Evolutionary conservation across 2,888 invertebrate genomes (phyloP).

Genomic region (Dexiosoma caninum): DNA sequence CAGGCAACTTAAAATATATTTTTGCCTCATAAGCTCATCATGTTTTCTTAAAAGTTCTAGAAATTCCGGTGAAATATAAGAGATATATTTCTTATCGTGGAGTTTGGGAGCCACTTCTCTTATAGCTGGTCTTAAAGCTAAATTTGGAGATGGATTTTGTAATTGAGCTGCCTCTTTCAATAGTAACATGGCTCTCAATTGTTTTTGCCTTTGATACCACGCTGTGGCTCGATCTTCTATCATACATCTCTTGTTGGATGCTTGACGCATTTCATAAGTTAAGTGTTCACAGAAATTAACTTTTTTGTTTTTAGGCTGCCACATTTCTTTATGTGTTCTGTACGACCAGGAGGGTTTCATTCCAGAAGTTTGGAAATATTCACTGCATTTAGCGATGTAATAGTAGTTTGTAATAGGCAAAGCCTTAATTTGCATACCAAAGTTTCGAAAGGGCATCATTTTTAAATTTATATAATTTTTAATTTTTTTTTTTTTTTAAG

Average conservation of each 20-base stretch:
- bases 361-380: slow-evolving; percentile 4
- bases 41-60: slow-evolving; percentile 66
- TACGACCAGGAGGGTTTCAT: background rate
- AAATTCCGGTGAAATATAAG: slow-evolving; percentile 70
- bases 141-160: background rate
- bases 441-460: background rate
- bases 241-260: slow-evolving; percentile 48
- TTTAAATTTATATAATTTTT: background rate
- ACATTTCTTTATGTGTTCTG: background rate
- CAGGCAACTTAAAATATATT: slow-evolving; percentile 19
- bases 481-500: background rate
- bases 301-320: background rate
- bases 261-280: background rate
- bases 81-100: background rate
- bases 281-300: background rate
- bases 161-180: background rate
- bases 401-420: background rate
- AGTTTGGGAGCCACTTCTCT: background rate
- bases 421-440: background rate
- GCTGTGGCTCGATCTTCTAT: slow-evolving; percentile 57
- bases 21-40: slow-evolving; percentile 63
- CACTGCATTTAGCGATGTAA: slow-evolving; percentile 3
- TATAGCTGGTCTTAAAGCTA: slow-evolving; percentile 19
- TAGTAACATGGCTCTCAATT: background rate
- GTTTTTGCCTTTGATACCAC: slow-evolving; percentile 57